These are phyloP conservation scores for Nannoperca australis DNA, from an alignment of 2,797 vertebrate species.

Conservation along the genomic window DNA sequence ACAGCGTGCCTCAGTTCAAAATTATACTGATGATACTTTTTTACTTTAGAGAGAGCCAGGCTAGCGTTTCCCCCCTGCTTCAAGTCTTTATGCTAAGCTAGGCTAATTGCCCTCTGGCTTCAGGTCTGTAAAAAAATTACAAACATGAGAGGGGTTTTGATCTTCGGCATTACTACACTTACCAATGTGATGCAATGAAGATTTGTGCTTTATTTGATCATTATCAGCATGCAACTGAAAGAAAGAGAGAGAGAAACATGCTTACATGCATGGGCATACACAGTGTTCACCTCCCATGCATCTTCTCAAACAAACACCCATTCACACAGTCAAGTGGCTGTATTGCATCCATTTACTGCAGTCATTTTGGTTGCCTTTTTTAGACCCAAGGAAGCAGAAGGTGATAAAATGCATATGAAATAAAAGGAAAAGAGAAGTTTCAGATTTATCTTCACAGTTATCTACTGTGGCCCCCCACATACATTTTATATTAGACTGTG, in stretches of 20 bases:
- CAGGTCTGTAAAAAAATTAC: neutral
- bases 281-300: neutral
- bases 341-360: neutral
- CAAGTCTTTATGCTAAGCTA: too few relatives aligned
- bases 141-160: neutral
- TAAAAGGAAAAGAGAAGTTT: slow-evolving; percentile 36
- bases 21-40: neutral
- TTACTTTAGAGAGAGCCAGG: neutral
- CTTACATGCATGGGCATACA: neutral
- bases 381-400: neutral
- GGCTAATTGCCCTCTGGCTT: too few relatives aligned
- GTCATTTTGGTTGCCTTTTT: neutral
- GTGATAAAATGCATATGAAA: slow-evolving; percentile 49
- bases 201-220: slow-evolving; percentile 15
- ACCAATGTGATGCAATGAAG: slow-evolving; percentile 4
- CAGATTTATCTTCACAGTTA: slow-evolving; percentile 41
- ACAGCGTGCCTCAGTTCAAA: too few relatives aligned
- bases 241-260: neutral
- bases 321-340: neutral
- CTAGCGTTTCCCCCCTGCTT: neutral
- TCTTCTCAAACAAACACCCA: slow-evolving; percentile 3
- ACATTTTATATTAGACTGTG: slow-evolving; percentile 43
- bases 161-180: neutral
- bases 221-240: neutral
- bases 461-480: slow-evolving; percentile 12